Conservation (phyloP, 2,797 vertebrate species). For the Amblyopsis hoosieri region DNA sequence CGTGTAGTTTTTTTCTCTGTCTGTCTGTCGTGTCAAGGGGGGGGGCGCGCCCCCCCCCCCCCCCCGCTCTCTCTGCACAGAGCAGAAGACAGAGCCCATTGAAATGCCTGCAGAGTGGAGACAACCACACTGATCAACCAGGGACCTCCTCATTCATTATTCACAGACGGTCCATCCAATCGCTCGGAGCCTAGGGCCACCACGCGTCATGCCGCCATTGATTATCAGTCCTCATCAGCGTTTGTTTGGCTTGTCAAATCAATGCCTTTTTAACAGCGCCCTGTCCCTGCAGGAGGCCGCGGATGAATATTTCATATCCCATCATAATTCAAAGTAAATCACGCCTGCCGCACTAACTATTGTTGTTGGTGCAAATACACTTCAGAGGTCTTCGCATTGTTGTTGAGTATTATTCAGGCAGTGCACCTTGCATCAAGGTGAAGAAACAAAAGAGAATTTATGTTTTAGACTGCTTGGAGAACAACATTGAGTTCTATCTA, state of each 20-base stretch:
- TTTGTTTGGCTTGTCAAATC: conserved; percentile 81
- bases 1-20: conserved; percentile 15
- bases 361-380: conserved; percentile 32
- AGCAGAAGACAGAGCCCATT: conserved; percentile 48
- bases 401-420: neutral
- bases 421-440: neutral
- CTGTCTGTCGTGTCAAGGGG: too few species aligned
- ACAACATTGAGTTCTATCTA: too few species aligned
- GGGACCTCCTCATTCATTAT: conserved; percentile 80
- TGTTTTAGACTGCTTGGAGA: too few species aligned
- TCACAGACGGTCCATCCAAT: conserved; percentile 71
- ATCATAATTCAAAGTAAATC: conserved; percentile 65
- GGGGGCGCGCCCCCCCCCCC: too few species aligned
- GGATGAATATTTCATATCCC: conserved; percentile 76
- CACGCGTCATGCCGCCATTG: conserved; percentile 71
- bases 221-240: conserved; percentile 78
- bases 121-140: conserved; percentile 75
- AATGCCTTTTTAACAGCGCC: conserved; percentile 73
- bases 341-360: conserved; percentile 26
- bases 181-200: conserved; percentile 72
- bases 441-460: too few species aligned
- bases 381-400: conserved; percentile 24
- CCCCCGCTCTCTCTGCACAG: conserved; percentile 24
- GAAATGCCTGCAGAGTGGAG: conserved; percentile 71
- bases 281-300: conserved; percentile 66